Evolutionary conservation across 2,888 invertebrate genomes (phyloP).

Genomic region (Clepsis dumicolana): DNA sequence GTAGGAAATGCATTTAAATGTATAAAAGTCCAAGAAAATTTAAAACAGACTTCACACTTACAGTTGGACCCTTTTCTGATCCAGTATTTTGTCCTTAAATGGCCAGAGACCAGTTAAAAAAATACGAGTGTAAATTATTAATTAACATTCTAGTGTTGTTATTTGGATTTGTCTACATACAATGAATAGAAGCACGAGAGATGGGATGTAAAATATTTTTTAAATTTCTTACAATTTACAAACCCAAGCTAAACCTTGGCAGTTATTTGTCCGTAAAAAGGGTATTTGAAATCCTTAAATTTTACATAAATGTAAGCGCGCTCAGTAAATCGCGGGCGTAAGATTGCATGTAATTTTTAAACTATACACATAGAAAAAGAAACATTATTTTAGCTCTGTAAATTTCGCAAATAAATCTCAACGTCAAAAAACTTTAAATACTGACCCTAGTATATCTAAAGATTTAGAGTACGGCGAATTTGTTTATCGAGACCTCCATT

Average conservation of each 20-base stretch:
- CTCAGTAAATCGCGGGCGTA: background rate
- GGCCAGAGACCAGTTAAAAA: background rate
- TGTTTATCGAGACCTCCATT: background rate
- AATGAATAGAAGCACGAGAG: background rate
- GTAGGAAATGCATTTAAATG: conserved; percentile 32
- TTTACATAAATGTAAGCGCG: background rate
- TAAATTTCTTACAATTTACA: background rate
- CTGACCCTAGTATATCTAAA: background rate
- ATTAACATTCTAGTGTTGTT: background rate
- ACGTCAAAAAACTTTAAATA: background rate
- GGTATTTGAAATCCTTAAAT: background rate
- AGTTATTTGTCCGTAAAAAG: background rate
- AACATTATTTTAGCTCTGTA: background rate
- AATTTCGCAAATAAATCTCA: background rate
- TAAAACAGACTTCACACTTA: conserved; percentile 1
- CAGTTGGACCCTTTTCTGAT: conserved; percentile 39
- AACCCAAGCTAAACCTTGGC: background rate
- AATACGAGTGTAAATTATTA: background rate
- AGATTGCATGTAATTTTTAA: background rate
- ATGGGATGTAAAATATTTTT: background rate
- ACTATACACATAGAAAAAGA: background rate
- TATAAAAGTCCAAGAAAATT: conserved; percentile 3
- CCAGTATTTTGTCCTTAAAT: conserved; percentile 11
- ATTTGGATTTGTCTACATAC: background rate
- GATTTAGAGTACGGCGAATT: background rate